phyloP scores from a whole-genome alignment of 2,113 vertebrate genomes.

The Neodontobutis hainanensis region DNA sequence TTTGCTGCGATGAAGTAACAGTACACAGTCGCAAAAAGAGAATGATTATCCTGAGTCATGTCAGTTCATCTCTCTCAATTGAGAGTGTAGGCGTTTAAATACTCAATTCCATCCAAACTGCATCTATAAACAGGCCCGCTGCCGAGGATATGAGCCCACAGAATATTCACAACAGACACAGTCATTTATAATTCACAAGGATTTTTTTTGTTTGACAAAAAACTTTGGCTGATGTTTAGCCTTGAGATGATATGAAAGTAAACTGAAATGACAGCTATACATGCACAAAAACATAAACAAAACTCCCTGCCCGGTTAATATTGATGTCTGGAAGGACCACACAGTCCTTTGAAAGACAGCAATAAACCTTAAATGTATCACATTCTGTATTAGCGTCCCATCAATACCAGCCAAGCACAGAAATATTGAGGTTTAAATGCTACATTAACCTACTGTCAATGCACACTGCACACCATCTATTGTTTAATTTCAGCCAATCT shows the following conservation, averaged over 20 bases:
- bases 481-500: slow-evolving; percentile 2
- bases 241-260: slow-evolving; percentile 13
- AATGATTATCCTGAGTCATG: slow-evolving; percentile 15
- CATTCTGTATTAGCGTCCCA: background rate
- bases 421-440: slow-evolving; percentile 29
- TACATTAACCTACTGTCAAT: slow-evolving; percentile 45
- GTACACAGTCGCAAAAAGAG: slow-evolving; percentile 7
- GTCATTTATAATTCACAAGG: slow-evolving; percentile 35
- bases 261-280: background rate
- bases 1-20: background rate
- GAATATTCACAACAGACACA: slow-evolving; percentile 24
- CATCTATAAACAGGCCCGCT: slow-evolving; percentile 29
- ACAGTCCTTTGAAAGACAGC: background rate
- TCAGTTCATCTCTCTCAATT: slow-evolving; percentile 32
- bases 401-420: slow-evolving; percentile 20
- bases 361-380: slow-evolving; percentile 12
- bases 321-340: slow-evolving; percentile 1
- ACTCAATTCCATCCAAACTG: slow-evolving; percentile 31
- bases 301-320: slow-evolving; percentile 8
- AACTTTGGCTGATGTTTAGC: slow-evolving; percentile 11
- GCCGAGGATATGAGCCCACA: slow-evolving; percentile 12
- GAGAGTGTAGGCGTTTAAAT: slow-evolving; percentile 34
- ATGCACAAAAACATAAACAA: background rate
- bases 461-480: slow-evolving; percentile 8
- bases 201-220: slow-evolving; percentile 11